Percentiles rank a stretch among this genome's conserved stretches.
Conservation (phyloP, 2,888 invertebrate species). For the Lepas anatifera region DNA sequence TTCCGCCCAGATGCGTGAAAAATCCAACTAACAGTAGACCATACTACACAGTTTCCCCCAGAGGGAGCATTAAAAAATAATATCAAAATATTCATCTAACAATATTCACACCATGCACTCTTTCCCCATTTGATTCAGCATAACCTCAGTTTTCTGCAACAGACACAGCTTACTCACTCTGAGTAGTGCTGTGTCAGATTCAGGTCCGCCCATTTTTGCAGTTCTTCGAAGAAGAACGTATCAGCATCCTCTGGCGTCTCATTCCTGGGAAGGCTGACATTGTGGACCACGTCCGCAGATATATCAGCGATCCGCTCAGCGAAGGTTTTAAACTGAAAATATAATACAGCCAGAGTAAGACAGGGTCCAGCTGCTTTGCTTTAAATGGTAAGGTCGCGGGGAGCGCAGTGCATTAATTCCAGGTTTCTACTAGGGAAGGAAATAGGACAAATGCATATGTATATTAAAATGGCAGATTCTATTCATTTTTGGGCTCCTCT, state of each 20-base stretch:
- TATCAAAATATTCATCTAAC: too few relatives aligned
- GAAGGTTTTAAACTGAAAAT: constrained; percentile 68
- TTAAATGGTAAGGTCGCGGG: background rate
- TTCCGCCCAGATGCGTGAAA: too few relatives aligned
- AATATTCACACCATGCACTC: too few relatives aligned
- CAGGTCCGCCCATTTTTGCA: constrained; percentile 79
- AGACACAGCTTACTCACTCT: too few relatives aligned
- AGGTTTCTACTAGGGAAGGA: background rate
- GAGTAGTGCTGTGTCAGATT: constrained; percentile 74
- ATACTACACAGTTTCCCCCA: too few relatives aligned
- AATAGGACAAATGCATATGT: background rate
- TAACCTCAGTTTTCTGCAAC: too few relatives aligned
- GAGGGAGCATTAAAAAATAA: too few relatives aligned
- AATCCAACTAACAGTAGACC: too few relatives aligned
- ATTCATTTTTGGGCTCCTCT: too few relatives aligned
- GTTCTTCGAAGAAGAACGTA: constrained; percentile 65
- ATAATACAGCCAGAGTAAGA: constrained; percentile 15
- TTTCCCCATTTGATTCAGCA: too few relatives aligned
- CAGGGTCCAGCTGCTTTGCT: background rate
- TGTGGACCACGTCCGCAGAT: constrained; percentile 75
- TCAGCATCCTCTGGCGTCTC: constrained; percentile 50
- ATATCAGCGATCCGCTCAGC: constrained; percentile 73
- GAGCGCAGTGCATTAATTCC: background rate
- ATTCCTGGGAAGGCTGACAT: constrained; percentile 56
- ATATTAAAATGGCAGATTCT: background rate